These are phyloP conservation scores for Sceloporus undulatus DNA, from an alignment of 2,113 vertebrate genomes.

Conservation along the genomic window DNA sequence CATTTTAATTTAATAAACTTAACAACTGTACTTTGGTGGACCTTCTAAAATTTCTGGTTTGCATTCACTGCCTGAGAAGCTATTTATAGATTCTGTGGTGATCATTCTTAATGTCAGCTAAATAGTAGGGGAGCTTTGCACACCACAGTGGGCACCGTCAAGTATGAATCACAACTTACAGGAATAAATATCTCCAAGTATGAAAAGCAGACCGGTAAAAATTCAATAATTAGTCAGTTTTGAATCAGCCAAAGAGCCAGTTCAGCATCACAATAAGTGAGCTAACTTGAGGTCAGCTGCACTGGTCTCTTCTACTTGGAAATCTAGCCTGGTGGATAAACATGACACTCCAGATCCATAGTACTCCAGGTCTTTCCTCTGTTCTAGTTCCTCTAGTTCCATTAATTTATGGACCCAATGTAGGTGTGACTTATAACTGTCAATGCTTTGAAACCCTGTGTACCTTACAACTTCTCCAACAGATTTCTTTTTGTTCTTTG, in stretches of 20 bases:
- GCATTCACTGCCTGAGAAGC: constrained; percentile 56
- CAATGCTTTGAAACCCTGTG: background rate
- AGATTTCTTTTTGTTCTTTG: background rate
- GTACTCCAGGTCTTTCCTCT: background rate
- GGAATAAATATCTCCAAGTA: constrained; percentile 65
- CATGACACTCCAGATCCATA: constrained; percentile 18
- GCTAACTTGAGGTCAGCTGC: constrained; percentile 7
- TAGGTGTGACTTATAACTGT: too few relatives aligned
- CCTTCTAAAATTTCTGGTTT: constrained; percentile 50
- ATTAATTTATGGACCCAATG: background rate
- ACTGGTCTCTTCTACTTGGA: constrained; percentile 36
- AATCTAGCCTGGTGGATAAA: constrained; percentile 55
- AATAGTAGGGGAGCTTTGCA: constrained; percentile 71
- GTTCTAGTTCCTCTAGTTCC: too few relatives aligned
- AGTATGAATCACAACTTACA: constrained; percentile 69
- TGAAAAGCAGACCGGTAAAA: constrained; percentile 65
- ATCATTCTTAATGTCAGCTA: constrained; percentile 74
- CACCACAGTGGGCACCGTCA: constrained; percentile 68
- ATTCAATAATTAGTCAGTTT: constrained; percentile 12
- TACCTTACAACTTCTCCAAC: background rate
- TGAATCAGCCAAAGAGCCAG: background rate
- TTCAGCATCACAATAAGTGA: constrained; percentile 41
- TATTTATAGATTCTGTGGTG: constrained; percentile 68
- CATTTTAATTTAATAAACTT: constrained; percentile 53
- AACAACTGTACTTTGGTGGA: constrained; percentile 38